These are phyloP conservation scores for Bombus turneri DNA, from an alignment of 1,140 invertebrate genomes.

Conservation along the genomic window DNA sequence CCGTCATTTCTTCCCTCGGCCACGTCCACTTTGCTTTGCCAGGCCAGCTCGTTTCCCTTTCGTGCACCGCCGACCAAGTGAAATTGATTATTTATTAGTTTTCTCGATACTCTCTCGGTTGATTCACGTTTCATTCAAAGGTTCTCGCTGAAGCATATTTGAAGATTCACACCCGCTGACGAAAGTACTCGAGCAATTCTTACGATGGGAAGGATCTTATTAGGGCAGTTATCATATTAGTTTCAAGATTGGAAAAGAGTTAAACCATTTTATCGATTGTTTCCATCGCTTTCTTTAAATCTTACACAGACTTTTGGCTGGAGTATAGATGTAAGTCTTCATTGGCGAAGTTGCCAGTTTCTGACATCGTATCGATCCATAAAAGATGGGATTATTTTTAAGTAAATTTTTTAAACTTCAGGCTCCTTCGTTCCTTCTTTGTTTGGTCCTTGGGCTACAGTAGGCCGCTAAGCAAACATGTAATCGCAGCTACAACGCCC, in stretches of 20 bases:
- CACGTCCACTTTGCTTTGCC: neutral
- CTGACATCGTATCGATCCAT: no score
- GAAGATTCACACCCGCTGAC: neutral
- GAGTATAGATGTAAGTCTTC: no score
- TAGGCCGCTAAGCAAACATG: neutral
- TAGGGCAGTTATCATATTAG: neutral
- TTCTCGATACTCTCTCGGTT: neutral
- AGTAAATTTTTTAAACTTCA: neutral
- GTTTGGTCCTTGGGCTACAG: neutral
- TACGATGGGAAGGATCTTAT: rapidly evolving
- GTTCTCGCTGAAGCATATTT: neutral
- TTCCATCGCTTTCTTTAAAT: no score
- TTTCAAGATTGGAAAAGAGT: no score
- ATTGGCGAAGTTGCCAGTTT: no score
- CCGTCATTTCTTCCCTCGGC: slow-evolving; percentile 12
- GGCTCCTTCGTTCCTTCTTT: neutral
- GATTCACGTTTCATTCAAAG: neutral
- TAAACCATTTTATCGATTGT: no score
- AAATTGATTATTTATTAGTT: slow-evolving; percentile 18
- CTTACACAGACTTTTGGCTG: no score
- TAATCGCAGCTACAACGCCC: neutral
- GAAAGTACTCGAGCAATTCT: neutral
- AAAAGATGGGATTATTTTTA: no score
- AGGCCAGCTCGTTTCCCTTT: neutral
- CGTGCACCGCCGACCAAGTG: neutral